These are phyloP conservation scores for Aphodius granarius DNA, from an alignment of 2,888 invertebrate species.

Conservation along the genomic window DNA sequence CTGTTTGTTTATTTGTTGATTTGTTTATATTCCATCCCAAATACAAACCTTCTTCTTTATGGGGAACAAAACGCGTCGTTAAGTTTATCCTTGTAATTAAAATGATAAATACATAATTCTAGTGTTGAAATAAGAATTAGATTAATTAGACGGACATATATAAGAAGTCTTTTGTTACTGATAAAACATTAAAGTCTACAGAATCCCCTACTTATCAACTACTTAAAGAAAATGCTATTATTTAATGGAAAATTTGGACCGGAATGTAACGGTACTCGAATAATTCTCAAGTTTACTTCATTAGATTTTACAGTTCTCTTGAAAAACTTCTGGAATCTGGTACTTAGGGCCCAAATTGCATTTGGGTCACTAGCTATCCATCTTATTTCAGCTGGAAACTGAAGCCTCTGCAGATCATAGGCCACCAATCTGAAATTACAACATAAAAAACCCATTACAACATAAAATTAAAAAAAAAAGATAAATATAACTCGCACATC, in stretches of 20 bases:
- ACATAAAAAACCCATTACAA: slow-evolving; percentile 14
- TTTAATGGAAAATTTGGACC: slow-evolving; percentile 51
- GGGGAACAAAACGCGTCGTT: not conserved
- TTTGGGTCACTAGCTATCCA: slow-evolving; percentile 69
- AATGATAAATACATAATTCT: not conserved
- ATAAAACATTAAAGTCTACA: no score
- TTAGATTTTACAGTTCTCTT: slow-evolving; percentile 65
- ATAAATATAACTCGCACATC: not conserved
- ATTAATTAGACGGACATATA: not conserved
- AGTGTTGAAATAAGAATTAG: not conserved
- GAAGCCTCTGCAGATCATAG: slow-evolving; percentile 70
- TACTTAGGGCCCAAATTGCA: slow-evolving; percentile 72
- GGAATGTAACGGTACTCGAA: slow-evolving; percentile 59
- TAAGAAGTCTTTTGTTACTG: not conserved
- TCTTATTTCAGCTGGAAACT: slow-evolving; percentile 77
- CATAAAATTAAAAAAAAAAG: not conserved
- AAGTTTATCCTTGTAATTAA: not conserved
- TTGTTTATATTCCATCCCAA: not conserved
- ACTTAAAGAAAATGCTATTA: slow-evolving; percentile 46
- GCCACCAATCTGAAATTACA: slow-evolving; percentile 67
- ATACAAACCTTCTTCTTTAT: no score
- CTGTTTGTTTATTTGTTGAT: not conserved
- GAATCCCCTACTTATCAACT: no score
- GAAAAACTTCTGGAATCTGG: slow-evolving; percentile 82
- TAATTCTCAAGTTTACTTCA: slow-evolving; percentile 74